Evolutionary conservation across 2,797 vertebrate genomes (phyloP).

Genomic region (Anolis apletophallus): DNA sequence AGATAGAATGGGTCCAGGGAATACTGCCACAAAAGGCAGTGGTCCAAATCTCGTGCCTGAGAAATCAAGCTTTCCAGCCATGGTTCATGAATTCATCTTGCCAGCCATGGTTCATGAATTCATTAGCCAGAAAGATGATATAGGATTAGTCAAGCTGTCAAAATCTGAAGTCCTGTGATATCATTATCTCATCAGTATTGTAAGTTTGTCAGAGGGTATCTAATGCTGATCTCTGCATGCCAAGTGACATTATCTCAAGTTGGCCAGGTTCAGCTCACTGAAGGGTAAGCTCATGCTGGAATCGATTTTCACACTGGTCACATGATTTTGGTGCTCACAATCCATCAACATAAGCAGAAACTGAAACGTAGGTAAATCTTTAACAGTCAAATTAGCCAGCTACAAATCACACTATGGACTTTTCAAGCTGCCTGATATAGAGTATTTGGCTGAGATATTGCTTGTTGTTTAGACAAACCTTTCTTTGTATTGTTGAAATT

Average conservation of each 20-base stretch:
- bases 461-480: conserved; percentile 47
- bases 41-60: neutral
- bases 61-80: neutral
- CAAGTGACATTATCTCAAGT: neutral
- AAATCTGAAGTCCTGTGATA: neutral
- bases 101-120: neutral
- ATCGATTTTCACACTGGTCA: conserved; percentile 8
- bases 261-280: neutral
- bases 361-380: conserved; percentile 63
- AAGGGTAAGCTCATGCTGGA: neutral
- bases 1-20: neutral
- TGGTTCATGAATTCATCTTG: neutral
- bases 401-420: conserved; percentile 60
- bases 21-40: neutral
- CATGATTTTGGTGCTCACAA: conserved; percentile 48
- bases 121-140: neutral
- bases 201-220: neutral
- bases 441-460: conserved; percentile 48
- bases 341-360: conserved; percentile 70
- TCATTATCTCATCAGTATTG: neutral
- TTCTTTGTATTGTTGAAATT: too few species aligned
- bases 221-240: neutral
- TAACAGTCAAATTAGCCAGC: conserved; percentile 60
- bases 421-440: neutral
- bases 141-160: neutral